Evolutionary conservation across 1,140 invertebrate genomes (phyloP).

Genomic region (Hermatobates lingyangjiaoensis): DNA sequence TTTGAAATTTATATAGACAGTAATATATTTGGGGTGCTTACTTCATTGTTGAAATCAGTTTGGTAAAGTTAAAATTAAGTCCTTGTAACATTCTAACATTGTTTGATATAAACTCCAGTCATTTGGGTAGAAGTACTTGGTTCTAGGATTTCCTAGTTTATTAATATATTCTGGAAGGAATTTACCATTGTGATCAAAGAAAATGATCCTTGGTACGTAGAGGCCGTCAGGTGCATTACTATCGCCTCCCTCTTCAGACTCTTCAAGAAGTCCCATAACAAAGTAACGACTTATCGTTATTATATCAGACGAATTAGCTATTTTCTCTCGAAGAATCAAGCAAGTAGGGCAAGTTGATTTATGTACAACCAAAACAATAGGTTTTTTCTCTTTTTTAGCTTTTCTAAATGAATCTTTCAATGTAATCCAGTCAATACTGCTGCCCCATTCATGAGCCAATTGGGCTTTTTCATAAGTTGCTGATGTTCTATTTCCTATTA

Average conservation of each 20-base stretch:
- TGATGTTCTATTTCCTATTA: too few species aligned
- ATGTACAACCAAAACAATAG: neutral
- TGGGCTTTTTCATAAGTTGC: too few species aligned
- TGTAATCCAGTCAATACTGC: neutral
- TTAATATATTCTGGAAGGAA: neutral
- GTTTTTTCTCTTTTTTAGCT: neutral
- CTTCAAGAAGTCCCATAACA: neutral
- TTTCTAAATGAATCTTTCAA: neutral
- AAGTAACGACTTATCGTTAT: neutral
- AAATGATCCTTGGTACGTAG: neutral
- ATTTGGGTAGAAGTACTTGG: neutral
- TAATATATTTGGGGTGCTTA: too few species aligned
- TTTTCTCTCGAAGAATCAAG: neutral
- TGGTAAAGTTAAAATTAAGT: too few species aligned
- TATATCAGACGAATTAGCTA: neutral
- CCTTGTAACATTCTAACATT: neutral
- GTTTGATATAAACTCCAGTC: neutral
- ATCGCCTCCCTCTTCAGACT: neutral
- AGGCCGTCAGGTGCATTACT: neutral
- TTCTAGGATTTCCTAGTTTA: neutral
- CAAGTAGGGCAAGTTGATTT: neutral
- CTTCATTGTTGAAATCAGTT: too few species aligned
- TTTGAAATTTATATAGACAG: too few species aligned
- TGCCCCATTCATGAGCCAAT: too few species aligned
- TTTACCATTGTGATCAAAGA: neutral